A percentile compares a stretch with the other conserved stretches of the same genome.
phyloP scores from a whole-genome alignment of 2,113 vertebrate species.

The Nothobranchius furzeri region DNA sequence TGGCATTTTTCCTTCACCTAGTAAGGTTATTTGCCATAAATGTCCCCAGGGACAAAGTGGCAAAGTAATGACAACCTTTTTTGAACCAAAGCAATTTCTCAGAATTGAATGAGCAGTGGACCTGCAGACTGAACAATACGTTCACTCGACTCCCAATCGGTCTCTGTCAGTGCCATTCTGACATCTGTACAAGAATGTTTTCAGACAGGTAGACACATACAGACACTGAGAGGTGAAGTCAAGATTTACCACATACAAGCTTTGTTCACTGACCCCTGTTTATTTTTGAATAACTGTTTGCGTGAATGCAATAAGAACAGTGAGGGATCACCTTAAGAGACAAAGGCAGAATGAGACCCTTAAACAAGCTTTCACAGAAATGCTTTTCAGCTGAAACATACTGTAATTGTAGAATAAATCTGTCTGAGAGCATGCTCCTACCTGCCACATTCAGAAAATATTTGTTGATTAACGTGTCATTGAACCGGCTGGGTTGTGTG shows the following conservation, averaged over 20 bases:
- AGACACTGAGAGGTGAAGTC: slow-evolving; percentile 46
- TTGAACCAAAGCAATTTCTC: slow-evolving; percentile 77
- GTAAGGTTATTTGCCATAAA: slow-evolving; percentile 77
- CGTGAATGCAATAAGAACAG: slow-evolving; percentile 16
- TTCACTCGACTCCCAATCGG: slow-evolving; percentile 69
- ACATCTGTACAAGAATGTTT: slow-evolving; percentile 65
- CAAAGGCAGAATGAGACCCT: slow-evolving; percentile 9
- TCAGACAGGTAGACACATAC: slow-evolving; percentile 68
- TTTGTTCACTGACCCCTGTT: slow-evolving; percentile 12
- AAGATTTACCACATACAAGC: slow-evolving; percentile 49
- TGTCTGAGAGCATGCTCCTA: slow-evolving; percentile 32
- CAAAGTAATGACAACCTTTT: slow-evolving; percentile 80
- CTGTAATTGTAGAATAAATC: slow-evolving; percentile 47
- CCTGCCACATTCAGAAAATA: slow-evolving; percentile 39
- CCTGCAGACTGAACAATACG: slow-evolving; percentile 72
- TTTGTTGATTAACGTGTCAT: slow-evolving; percentile 66
- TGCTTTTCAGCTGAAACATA: slow-evolving; percentile 22
- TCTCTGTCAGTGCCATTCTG: slow-evolving; percentile 71
- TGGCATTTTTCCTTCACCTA: slow-evolving; percentile 44
- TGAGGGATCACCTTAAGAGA: slow-evolving; percentile 21
- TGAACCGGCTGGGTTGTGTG: slow-evolving; percentile 47
- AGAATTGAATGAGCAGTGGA: slow-evolving; percentile 78
- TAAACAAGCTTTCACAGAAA: slow-evolving; percentile 32
- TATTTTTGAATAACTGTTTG: slow-evolving; percentile 23
- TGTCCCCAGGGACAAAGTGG: slow-evolving; percentile 79